These are phyloP conservation scores for Lacerta bilineata DNA, from an alignment of 2,797 vertebrate species.

Conservation along the genomic window DNA sequence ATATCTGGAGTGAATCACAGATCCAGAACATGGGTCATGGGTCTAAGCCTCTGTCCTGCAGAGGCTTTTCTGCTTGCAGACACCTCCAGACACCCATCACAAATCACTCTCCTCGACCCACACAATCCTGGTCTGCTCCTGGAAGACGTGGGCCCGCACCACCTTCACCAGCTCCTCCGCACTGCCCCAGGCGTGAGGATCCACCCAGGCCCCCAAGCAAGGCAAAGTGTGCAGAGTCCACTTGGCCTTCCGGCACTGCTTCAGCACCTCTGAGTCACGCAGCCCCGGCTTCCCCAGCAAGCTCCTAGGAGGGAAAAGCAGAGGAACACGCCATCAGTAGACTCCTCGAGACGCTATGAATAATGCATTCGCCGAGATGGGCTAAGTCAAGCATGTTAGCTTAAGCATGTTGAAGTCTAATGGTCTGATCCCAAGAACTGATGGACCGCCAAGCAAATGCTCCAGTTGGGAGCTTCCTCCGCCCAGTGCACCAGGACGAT, in stretches of 20 bases:
- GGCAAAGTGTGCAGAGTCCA: constrained; percentile 74
- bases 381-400: constrained; percentile 38
- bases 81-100: constrained; percentile 11
- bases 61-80: constrained; percentile 1
- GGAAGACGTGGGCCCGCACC: constrained; percentile 79
- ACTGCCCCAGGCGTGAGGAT: constrained; percentile 69
- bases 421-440: neutral
- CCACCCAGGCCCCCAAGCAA: constrained; percentile 76
- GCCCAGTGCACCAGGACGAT: neutral
- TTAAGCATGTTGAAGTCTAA: constrained; percentile 30
- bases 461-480: neutral
- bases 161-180: constrained; percentile 80
- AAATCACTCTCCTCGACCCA: constrained; percentile 74
- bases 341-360: neutral
- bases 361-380: constrained; percentile 33
- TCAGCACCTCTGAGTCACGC: constrained; percentile 79
- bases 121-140: constrained; percentile 79
- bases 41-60: constrained; percentile 25
- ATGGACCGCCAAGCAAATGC: constrained; percentile 3
- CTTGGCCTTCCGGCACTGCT: constrained; percentile 70
- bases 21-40: accelerated
- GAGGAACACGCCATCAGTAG: neutral
- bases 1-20: neutral
- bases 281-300: constrained; percentile 74
- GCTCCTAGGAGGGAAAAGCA: constrained; percentile 64